Evolutionary conservation across 2,113 vertebrate species (phyloP), one percentile per base, ranked within the genome.

Genomic region (Petrocephalus zakoni): DNA sequence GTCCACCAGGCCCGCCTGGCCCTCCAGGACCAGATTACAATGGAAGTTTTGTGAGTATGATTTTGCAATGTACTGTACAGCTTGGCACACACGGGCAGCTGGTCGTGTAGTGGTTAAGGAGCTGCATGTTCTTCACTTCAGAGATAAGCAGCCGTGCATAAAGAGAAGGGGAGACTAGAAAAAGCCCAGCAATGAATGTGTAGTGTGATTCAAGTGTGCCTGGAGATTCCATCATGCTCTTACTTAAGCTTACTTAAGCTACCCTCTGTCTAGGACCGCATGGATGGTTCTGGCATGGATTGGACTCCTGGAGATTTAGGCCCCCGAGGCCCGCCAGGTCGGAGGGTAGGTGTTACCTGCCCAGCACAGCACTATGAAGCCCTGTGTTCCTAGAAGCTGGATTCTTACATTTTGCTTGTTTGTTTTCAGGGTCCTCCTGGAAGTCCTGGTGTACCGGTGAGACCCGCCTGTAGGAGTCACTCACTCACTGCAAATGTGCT

Each of bases 1-100:
- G 98, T 47, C 96, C 90, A 2, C 94, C 96, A 0, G 97, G 97
- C 0, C 96, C 95, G 0, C 97, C 98, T 0, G 97, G 97, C 0
- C 96, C 96, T 0, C 95, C 96, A 0, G 97, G 97, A 0, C 93
- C 92, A 0, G 91, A 95, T 51, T 92, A 95, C 0, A 91, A 92
- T 0, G 87, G 90, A 51, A 95, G 95, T 90, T 93, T 94, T 92
- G 97, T 99, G 92, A 97, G 97, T 97, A 86, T 42, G 82, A n/a
- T 17, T 37, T 51, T 34, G 25, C 51, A 87, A 47, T 42, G 37
- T 84, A 9, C 21, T 61, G 55, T 37, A 61, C 47, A 19, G 61
- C 37, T 22, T 46, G 46, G 19, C 8, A 13, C 25, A 55, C 22
- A 56, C 34, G 37, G 21, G 11, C 11, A 29, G 46, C 46, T 84